Percentiles rank a stretch among this genome's conserved stretches.
phyloP scores from a whole-genome alignment of 2,113 vertebrate genomes.

The Scytalopus superciliaris region DNA sequence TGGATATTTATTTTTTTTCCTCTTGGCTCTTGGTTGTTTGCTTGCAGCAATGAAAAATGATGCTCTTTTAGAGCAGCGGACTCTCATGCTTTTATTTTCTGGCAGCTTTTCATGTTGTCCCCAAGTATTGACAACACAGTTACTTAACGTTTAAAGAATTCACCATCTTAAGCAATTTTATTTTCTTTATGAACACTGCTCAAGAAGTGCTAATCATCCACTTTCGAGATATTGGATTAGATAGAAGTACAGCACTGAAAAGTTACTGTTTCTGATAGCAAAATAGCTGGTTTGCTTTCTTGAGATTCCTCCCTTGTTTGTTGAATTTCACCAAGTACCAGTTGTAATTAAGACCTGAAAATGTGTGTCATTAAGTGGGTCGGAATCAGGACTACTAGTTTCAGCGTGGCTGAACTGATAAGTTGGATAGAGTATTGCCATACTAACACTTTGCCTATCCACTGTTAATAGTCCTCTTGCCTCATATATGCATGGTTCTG shows the following conservation, averaged over 20 bases:
- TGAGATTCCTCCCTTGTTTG: neutral
- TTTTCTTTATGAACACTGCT: neutral
- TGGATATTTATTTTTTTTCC: neutral
- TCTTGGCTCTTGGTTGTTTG: neutral
- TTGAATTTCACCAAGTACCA: neutral
- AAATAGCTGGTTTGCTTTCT: neutral
- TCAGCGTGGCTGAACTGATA: neutral
- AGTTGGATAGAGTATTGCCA: neutral
- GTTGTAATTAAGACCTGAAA: neutral
- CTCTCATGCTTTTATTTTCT: neutral
- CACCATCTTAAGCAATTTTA: neutral
- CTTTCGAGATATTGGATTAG: neutral
- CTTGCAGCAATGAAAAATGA: neutral
- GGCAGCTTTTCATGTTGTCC: neutral
- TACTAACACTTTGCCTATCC: neutral
- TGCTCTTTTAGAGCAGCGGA: neutral
- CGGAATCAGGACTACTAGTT: neutral
- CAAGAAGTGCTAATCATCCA: neutral
- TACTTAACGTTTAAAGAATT: neutral
- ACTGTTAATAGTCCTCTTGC: neutral
- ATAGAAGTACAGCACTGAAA: neutral
- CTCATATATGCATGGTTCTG: neutral
- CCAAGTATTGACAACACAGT: neutral
- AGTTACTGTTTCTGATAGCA: neutral
- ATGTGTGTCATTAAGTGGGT: neutral